phyloP scores from a whole-genome alignment of 2,113 vertebrate species.

The Ariopsis seemanni region DNA sequence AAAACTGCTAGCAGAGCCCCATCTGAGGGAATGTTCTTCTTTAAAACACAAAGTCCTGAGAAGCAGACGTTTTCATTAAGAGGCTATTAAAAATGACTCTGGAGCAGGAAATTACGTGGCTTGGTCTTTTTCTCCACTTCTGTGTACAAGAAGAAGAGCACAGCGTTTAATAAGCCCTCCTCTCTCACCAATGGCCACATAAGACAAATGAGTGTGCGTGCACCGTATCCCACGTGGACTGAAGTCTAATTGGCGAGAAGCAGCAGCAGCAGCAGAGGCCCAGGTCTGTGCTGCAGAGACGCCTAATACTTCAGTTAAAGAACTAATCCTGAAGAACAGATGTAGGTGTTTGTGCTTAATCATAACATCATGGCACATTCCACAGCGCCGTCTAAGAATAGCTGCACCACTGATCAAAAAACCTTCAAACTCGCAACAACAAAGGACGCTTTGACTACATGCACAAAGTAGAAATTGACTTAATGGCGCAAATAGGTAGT shows the following conservation, averaged over 20 bases:
- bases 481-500: conserved; percentile 35
- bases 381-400: conserved; percentile 57
- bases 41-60: conserved; percentile 46
- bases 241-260: conserved; percentile 69
- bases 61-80: conserved; percentile 68
- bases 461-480: conserved; percentile 31
- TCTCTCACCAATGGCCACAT: conserved; percentile 44
- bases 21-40: conserved; percentile 33
- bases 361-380: conserved; percentile 62
- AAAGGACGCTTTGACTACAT: conserved; percentile 43
- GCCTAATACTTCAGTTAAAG: conserved; percentile 49
- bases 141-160: conserved; percentile 58
- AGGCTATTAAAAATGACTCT: conserved; percentile 69
- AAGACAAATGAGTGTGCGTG: conserved; percentile 66
- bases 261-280: conserved; percentile 43
- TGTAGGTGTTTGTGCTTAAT: conserved; percentile 68
- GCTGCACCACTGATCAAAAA: conserved; percentile 54
- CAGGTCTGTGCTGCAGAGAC: conserved; percentile 11
- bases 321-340: conserved; percentile 66
- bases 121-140: conserved; percentile 44
- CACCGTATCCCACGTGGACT: conserved; percentile 54
- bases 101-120: conserved; percentile 62
- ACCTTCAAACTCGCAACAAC: conserved; percentile 31
- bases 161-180: conserved; percentile 57
- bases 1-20: conserved; percentile 25